Evolutionary conservation across 2,113 vertebrate genomes (phyloP).

Genomic region (Chaenocephalus aceratus): DNA sequence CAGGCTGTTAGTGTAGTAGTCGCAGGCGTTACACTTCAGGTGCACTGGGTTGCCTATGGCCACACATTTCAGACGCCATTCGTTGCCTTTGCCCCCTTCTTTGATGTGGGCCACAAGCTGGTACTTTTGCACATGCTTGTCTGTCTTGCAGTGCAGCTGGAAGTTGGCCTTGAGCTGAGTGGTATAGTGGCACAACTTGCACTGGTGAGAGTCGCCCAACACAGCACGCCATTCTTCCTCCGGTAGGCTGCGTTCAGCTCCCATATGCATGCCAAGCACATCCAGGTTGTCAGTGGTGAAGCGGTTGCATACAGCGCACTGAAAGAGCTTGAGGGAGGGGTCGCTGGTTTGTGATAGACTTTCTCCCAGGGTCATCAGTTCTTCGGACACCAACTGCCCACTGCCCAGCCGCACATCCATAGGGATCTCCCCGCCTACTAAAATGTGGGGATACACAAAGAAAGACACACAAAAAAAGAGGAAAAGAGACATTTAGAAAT

Average conservation of each 20-base stretch:
- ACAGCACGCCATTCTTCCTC: slow-evolving; percentile 98
- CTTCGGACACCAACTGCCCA: slow-evolving; percentile 97
- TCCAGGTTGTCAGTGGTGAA: slow-evolving; percentile 99
- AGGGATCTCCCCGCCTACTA: slow-evolving; percentile 96
- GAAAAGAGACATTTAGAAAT: background rate
- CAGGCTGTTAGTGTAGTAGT: slow-evolving; percentile 99
- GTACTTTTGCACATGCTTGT: slow-evolving; percentile 98
- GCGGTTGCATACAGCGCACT: slow-evolving; percentile 98
- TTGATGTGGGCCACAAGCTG: slow-evolving; percentile 99
- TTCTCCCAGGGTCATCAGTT: slow-evolving; percentile 98
- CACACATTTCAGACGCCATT: slow-evolving; percentile 98
- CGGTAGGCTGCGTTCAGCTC: slow-evolving; percentile 92
- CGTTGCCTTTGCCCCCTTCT: slow-evolving; percentile 97
- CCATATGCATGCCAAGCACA: slow-evolving; percentile 97
- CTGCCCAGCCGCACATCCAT: slow-evolving; percentile 95
- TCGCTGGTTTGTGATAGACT: slow-evolving; percentile 97
- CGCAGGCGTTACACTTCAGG: slow-evolving; percentile 97
- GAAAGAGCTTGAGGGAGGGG: slow-evolving; percentile 98
- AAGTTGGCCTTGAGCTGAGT: slow-evolving; percentile 99
- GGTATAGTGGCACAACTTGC: slow-evolving; percentile 98
- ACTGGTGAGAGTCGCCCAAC: slow-evolving; percentile 97
- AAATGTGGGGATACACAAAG: slow-evolving; percentile 29
- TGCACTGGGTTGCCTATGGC: slow-evolving; percentile 98
- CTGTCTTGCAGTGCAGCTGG: slow-evolving; percentile 99
- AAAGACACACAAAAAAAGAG: slow-evolving; percentile 9